phyloP scores from a whole-genome alignment of 2,797 vertebrate genomes.

The Chelon auratus region DNA sequence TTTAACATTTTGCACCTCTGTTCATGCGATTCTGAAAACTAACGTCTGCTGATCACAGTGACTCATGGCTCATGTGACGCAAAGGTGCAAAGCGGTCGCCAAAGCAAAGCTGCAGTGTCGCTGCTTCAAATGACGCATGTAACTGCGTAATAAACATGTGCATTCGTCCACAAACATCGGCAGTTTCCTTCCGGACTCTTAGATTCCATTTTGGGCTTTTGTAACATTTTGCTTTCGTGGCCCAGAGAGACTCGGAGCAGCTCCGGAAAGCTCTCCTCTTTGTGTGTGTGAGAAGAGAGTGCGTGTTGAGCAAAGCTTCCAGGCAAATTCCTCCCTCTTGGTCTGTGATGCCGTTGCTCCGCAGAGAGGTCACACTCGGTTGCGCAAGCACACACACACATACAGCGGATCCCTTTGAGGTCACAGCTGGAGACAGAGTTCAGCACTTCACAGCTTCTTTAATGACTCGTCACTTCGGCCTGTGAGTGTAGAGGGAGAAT shows the following conservation, averaged over 20 bases:
- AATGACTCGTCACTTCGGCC: slow-evolving; percentile 56
- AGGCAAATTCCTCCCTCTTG: slow-evolving; percentile 52
- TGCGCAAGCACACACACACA: slow-evolving; percentile 24
- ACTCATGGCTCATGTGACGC: slow-evolving; percentile 18
- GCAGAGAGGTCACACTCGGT: slow-evolving; percentile 16
- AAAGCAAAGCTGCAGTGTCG: slow-evolving; percentile 22
- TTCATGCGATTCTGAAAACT: slow-evolving; percentile 16
- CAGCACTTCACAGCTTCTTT: slow-evolving; percentile 56
- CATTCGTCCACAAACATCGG: slow-evolving; percentile 50
- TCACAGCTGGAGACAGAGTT: slow-evolving; percentile 65
- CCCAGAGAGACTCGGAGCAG: slow-evolving; percentile 25
- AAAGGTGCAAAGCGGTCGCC: slow-evolving; percentile 28
- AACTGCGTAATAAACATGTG: slow-evolving; percentile 47
- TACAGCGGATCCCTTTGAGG: slow-evolving; percentile 40
- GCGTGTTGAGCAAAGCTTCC: slow-evolving; percentile 30
- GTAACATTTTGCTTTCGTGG: slow-evolving; percentile 22
- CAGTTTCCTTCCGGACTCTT: slow-evolving; percentile 38
- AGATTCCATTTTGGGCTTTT: slow-evolving; percentile 36
- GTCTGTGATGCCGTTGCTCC: slow-evolving; percentile 48
- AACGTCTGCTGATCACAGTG: slow-evolving; percentile 27
- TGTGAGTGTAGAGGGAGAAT: slow-evolving; percentile 37
- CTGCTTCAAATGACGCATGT: slow-evolving; percentile 48
- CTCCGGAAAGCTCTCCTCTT: slow-evolving; percentile 15
- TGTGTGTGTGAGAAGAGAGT: slow-evolving; percentile 13
- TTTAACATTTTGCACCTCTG: not conserved